Base-by-base conservation (phyloP, 1,140 invertebrate genomes). In the Tetragnatha versicolor region DNA sequence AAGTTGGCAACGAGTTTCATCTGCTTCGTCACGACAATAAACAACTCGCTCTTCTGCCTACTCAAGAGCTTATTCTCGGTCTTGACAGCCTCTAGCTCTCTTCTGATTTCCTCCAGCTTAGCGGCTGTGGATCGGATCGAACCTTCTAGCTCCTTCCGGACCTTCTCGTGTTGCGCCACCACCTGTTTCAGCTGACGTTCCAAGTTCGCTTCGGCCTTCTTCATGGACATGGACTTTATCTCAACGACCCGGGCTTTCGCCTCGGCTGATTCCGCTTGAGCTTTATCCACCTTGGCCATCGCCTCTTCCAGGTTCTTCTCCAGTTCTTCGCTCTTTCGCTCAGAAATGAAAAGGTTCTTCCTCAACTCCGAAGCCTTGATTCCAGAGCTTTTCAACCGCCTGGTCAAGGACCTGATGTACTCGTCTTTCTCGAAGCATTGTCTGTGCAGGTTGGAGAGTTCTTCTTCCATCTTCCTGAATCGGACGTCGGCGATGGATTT, bases 1-100 rank as follows among this genome's bases (percentile, higher is more conserved):
- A 77, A 55, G 25, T 77, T 77, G 25, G n/a, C n/a, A 14, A 42
- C 31, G 1, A 77, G 42, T 5, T 66, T 60, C 47, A 77, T 66
- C 39, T 77, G 73, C 22, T 77, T 77, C 2, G 27, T 66, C 0
- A 77, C 31, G 2, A 66, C 73, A 10, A 53, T 31, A 2, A 17
- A n/a, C 17, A 77, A 22, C 3, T 65, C 60, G 0, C 14, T 9
- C 7, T 53, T 77, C 35, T 77, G 39, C 22, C 51, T 77, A 2
- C 27, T 20, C 10, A 51, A 9, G 14, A 37, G 20, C 12, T 65
- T 53, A 9, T 65, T 65, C 29, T 49, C 33, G n/a, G n/a, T 6
- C 9, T 7, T n/a, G 29, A 66, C 2, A 6, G 53, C 73, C 22
- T 65, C 27, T 5, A 65, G 39, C 31, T 65, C 20, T 12, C 42